phyloP scores from a whole-genome alignment of 2,113 vertebrate genomes.

The Nycticryphes semicollaris region DNA sequence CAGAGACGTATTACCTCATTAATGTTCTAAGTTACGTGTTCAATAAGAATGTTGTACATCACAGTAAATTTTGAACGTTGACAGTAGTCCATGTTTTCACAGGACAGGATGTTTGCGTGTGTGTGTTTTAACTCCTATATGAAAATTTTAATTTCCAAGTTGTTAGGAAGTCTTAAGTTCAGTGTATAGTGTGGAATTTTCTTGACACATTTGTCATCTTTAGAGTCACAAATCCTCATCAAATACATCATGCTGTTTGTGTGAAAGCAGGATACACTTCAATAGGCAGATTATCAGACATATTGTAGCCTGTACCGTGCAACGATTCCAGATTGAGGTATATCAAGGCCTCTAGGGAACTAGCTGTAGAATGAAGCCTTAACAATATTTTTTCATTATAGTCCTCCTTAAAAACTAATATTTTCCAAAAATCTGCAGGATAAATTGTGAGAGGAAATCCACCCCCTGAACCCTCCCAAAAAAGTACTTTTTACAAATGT shows the following conservation, averaged over 20 bases:
- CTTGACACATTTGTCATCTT: background rate
- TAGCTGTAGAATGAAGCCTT: background rate
- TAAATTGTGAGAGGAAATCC: background rate
- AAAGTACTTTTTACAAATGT: background rate
- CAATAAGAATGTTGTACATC: background rate
- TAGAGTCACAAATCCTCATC: background rate
- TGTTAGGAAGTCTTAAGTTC: background rate
- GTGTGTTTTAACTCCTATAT: background rate
- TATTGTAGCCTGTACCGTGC: background rate
- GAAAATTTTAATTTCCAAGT: background rate
- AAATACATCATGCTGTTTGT: background rate
- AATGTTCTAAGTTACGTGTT: background rate
- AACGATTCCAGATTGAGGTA: background rate
- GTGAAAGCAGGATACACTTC: background rate
- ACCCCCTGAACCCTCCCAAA: accelerated
- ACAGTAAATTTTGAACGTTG: background rate
- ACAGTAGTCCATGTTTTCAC: background rate
- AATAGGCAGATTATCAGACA: background rate
- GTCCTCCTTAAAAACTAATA: background rate
- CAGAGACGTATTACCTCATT: background rate
- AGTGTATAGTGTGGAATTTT: background rate
- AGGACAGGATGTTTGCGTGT: background rate
- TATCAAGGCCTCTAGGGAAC: background rate
- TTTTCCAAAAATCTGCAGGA: background rate
- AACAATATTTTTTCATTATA: background rate